phyloP scores from a whole-genome alignment of 2,888 invertebrate species.

The Caenorhabditis zanzibari region DNA sequence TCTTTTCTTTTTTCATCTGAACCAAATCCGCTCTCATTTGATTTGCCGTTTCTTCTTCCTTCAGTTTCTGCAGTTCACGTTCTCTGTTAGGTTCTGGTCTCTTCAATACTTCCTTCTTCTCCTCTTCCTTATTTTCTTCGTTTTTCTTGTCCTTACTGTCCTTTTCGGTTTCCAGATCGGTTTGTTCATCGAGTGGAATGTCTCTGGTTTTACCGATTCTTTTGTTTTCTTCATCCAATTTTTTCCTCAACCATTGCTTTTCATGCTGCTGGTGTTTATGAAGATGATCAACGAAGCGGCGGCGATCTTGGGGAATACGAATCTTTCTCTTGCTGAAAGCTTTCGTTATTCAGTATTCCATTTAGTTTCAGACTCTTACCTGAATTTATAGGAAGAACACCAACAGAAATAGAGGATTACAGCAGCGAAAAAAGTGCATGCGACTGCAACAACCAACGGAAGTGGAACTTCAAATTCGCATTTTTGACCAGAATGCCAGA shows the following conservation, averaged over 20 bases:
- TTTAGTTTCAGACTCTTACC: neutral
- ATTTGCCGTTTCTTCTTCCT: neutral
- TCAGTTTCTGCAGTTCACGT: neutral
- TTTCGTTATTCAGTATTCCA: neutral
- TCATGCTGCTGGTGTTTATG: neutral
- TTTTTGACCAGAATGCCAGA: conserved; percentile 28
- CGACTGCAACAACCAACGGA: neutral
- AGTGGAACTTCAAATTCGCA: conserved; percentile 11
- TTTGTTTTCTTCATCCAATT: neutral
- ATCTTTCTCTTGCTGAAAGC: conserved; percentile 37
- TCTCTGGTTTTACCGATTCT: neutral
- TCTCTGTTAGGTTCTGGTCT: neutral
- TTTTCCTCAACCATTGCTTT: neutral
- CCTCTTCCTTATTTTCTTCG: conserved; percentile 4
- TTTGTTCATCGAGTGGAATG: neutral
- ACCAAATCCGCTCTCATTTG: too few relatives aligned
- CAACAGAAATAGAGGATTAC: conserved; percentile 9
- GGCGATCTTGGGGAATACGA: neutral
- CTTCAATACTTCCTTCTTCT: conserved; percentile 12
- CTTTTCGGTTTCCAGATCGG: neutral
- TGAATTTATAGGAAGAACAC: conserved; percentile 20
- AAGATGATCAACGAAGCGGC: conserved; percentile 39
- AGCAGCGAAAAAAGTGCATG: neutral
- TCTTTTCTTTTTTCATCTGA: neutral
- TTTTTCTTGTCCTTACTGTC: conserved; percentile 1